Percentiles rank a stretch among this genome's conserved stretches.
phyloP scores from a whole-genome alignment of 2,888 invertebrate species.

The Drosophila parthenogenetica region DNA sequence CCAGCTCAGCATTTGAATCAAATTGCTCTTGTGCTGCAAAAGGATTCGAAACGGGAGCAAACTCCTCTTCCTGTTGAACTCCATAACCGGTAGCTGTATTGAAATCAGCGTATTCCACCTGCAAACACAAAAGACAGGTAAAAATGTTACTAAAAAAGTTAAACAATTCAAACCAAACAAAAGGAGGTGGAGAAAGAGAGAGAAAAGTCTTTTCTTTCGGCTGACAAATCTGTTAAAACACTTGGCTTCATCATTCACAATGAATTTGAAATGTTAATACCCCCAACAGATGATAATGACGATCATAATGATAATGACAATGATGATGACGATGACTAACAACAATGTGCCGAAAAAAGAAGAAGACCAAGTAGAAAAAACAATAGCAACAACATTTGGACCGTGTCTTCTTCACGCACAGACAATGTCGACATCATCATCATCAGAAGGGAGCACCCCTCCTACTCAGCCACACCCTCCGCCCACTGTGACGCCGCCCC shows the following conservation, averaged over 20 bases:
- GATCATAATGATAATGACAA: constrained; percentile 20
- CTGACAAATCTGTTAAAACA: constrained; percentile 48
- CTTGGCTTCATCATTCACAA: constrained; percentile 48
- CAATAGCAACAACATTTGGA: constrained; percentile 41
- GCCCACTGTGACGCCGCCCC: constrained; percentile 1
- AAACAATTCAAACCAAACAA: constrained; percentile 1
- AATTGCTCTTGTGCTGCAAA: constrained; percentile 39
- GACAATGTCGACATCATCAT: constrained; percentile 56
- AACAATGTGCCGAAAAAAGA: constrained; percentile 58
- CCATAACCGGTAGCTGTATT: constrained; percentile 66
- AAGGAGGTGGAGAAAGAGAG: background rate
- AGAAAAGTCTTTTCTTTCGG: constrained; percentile 11
- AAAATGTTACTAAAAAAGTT: constrained; percentile 3
- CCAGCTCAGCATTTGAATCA: constrained; percentile 6
- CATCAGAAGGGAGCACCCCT: no score
- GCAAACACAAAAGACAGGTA: constrained; percentile 19
- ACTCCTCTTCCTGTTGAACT: constrained; percentile 34
- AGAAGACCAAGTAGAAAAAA: constrained; percentile 23
- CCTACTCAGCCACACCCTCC: background rate
- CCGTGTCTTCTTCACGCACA: constrained; percentile 55
- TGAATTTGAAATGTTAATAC: constrained; percentile 58
- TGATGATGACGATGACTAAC: constrained; percentile 59
- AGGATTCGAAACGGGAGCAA: constrained; percentile 43
- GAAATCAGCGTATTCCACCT: constrained; percentile 76
- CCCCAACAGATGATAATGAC: constrained; percentile 37